phyloP scores from a whole-genome alignment of 2,888 invertebrate genomes.

The Acronicta aceris region DNA sequence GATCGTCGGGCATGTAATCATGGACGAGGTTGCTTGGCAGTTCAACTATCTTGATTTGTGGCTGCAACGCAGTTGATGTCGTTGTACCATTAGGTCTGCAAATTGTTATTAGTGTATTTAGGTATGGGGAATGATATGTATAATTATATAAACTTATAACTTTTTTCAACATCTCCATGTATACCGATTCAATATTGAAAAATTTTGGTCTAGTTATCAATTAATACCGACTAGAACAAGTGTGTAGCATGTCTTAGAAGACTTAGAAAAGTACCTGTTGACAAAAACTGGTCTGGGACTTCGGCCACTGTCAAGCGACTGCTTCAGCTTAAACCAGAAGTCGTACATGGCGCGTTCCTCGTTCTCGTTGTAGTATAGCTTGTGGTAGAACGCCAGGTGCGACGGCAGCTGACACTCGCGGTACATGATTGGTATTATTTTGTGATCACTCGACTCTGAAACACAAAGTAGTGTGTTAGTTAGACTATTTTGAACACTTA shows the following conservation, averaged over 20 bases:
- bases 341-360: constrained; percentile 85
- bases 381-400: constrained; percentile 91
- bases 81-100: constrained; percentile 45
- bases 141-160: too few relatives aligned
- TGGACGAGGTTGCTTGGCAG: constrained; percentile 48
- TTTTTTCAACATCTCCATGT: too few relatives aligned
- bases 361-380: constrained; percentile 85
- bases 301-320: constrained; percentile 78
- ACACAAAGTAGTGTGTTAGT: constrained; percentile 1
- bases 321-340: constrained; percentile 92
- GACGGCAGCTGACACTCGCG: constrained; percentile 90
- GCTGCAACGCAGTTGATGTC: constrained; percentile 45
- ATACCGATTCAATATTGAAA: too few relatives aligned
- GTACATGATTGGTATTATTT: constrained; percentile 93
- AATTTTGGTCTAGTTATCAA: too few relatives aligned
- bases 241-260: too few relatives aligned
- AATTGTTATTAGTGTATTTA: neutral
- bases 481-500: too few relatives aligned
- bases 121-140: too few relatives aligned
- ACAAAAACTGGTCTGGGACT: constrained; percentile 31
- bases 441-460: constrained; percentile 77
- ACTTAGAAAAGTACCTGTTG: too few relatives aligned
- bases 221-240: too few relatives aligned
- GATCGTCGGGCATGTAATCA: constrained; percentile 36
- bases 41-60: constrained; percentile 65